phyloP scores from a whole-genome alignment of 2,888 invertebrate species.

The Pachliopta kotzebuea region DNA sequence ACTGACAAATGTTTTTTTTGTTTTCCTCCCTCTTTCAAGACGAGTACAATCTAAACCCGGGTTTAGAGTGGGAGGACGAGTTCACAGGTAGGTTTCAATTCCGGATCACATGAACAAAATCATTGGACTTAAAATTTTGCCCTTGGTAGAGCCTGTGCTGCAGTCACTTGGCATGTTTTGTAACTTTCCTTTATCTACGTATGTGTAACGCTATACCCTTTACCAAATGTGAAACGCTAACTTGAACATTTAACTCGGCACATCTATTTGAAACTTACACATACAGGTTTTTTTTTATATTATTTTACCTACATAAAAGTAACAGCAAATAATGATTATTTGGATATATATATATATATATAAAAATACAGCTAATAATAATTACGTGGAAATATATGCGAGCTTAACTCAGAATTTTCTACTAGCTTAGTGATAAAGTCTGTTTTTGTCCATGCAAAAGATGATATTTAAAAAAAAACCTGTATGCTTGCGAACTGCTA shows the following conservation, averaged over 20 bases:
- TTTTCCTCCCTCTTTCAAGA: constrained; percentile 91
- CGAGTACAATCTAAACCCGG: constrained; percentile 99
- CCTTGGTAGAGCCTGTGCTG: constrained; percentile 76
- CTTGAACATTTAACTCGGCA: constrained; percentile 48
- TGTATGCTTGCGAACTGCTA: constrained; percentile 30
- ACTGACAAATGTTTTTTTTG: constrained; percentile 75
- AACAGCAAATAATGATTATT: too few relatives aligned
- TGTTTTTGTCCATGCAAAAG: too few relatives aligned
- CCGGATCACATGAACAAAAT: constrained; percentile 72
- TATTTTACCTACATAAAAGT: too few relatives aligned
- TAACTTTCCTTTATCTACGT: constrained; percentile 55
- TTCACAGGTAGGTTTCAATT: constrained; percentile 96
- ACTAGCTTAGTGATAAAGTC: too few relatives aligned
- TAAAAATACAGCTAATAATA: too few relatives aligned
- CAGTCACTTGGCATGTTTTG: constrained; percentile 74
- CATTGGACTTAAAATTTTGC: constrained; percentile 64
- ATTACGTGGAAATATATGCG: too few relatives aligned
- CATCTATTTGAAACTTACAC: constrained; percentile 38
- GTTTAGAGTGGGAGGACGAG: constrained; percentile 99
- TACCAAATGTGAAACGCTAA: too few relatives aligned
- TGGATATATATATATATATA: too few relatives aligned
- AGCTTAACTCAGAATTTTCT: too few relatives aligned
- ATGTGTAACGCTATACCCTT: constrained; percentile 53
- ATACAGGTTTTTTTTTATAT: constrained; percentile 49
- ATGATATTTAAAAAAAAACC: constrained; percentile 30